Evolutionary conservation across 2,113 vertebrate species (phyloP).

Genomic region (Arvicanthis niloticus): DNA sequence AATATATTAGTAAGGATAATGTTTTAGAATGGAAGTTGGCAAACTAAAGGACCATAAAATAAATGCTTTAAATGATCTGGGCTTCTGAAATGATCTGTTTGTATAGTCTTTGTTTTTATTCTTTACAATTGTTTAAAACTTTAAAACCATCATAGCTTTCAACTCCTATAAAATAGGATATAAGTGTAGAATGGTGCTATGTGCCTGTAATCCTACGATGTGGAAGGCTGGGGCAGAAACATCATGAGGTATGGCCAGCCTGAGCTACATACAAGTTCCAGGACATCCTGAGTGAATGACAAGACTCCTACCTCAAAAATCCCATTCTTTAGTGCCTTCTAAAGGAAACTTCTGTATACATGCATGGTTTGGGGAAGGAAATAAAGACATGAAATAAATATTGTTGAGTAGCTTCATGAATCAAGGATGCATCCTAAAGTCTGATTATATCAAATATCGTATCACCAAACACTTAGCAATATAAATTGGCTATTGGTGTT

Average conservation of each 20-base stretch:
- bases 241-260: not conserved
- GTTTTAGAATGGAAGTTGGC: not conserved
- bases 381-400: not conserved
- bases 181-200: not conserved
- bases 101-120: not conserved
- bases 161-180: not conserved
- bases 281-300: not conserved
- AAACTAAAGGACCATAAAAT: not conserved
- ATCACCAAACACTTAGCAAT: not conserved
- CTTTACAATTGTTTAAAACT: not conserved
- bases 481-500: not conserved
- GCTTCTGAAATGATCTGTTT: not conserved
- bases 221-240: not conserved
- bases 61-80: not conserved
- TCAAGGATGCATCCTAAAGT: not conserved
- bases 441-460: not conserved
- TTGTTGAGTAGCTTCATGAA: not conserved
- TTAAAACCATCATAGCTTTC: not conserved
- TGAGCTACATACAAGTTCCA: not conserved
- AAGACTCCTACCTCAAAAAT: not conserved
- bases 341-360: not conserved
- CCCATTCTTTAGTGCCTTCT: not conserved
- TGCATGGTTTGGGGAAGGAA: not conserved
- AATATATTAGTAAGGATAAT: not conserved
- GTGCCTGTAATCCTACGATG: not conserved